A percentile compares a stretch with the other conserved stretches of the same genome.
phyloP scores from a whole-genome alignment of 2,113 vertebrate species.

The Elephantulus edwardii region DNA sequence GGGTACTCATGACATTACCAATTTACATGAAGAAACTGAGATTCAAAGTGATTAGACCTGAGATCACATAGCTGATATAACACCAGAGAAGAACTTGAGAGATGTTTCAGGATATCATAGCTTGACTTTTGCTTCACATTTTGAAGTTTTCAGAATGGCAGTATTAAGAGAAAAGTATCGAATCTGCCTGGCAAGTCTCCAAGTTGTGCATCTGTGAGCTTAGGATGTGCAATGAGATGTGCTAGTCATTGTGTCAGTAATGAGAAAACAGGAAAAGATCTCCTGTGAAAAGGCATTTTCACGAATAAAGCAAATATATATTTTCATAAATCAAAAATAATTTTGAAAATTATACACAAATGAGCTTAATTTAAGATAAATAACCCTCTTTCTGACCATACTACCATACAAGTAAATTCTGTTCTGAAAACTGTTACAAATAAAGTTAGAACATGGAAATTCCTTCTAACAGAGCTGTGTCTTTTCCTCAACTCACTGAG shows the following conservation, averaged over 20 bases:
- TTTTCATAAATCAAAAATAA: slow-evolving; percentile 46
- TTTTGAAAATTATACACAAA: slow-evolving; percentile 42
- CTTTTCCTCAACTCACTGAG: background rate
- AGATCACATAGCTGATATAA: background rate
- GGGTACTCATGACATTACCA: background rate
- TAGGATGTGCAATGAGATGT: accelerated
- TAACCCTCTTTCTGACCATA: background rate
- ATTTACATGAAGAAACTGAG: background rate
- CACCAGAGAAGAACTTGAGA: background rate
- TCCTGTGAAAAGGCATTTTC: slow-evolving; percentile 35
- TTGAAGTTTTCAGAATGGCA: background rate
- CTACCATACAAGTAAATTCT: background rate
- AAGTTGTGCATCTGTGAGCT: background rate
- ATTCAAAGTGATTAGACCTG: too few relatives aligned
- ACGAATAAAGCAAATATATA: background rate
- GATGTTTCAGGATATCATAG: slow-evolving; percentile 32
- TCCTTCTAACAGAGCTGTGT: background rate
- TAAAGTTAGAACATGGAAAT: too few relatives aligned
- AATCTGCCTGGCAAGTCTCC: accelerated
- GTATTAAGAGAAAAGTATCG: accelerated
- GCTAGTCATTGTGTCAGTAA: background rate
- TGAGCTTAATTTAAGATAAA: slow-evolving; percentile 54
- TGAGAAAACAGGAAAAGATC: background rate
- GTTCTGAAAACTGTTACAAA: background rate
- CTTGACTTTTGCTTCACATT: background rate